A percentile compares a stretch with the other conserved stretches of the same genome.
phyloP scores from a whole-genome alignment of 2,888 invertebrate genomes.

The Drosophila nigricruria region DNA sequence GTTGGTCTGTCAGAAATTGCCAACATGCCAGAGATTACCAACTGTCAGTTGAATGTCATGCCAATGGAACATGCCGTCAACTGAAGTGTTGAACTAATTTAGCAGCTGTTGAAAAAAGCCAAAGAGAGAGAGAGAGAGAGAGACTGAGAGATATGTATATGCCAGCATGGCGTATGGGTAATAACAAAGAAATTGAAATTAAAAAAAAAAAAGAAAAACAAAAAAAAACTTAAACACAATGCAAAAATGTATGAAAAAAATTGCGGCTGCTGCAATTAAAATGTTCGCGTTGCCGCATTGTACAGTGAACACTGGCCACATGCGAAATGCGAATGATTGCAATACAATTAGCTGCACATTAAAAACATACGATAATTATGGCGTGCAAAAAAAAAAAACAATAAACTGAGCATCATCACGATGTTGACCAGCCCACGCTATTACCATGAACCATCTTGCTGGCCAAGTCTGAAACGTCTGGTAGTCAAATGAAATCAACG shows the following conservation, averaged over 20 bases:
- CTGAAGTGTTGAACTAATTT: conserved; percentile 85
- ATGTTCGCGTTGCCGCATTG: conserved; percentile 55
- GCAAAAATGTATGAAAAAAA: conserved; percentile 56
- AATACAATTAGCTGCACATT: conserved; percentile 84
- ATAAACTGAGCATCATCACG: conserved; percentile 35
- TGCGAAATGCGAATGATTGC: conserved; percentile 65
- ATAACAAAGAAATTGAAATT: conserved; percentile 58
- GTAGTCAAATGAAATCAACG: conserved; percentile 78
- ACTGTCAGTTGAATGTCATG: conserved; percentile 85
- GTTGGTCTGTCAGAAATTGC: conserved; percentile 80
- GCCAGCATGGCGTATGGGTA: conserved; percentile 72
- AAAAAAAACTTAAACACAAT: conserved; percentile 53
- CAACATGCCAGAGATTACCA: conserved; percentile 84
- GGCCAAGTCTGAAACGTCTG: conserved; percentile 45
- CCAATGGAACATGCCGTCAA: conserved; percentile 84
- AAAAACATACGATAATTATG: conserved; percentile 82
- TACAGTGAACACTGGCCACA: conserved; percentile 43
- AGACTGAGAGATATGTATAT: not conserved
- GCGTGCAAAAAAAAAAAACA: conserved; percentile 50
- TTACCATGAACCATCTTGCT: conserved; percentile 30
- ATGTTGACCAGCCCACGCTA: conserved; percentile 68
- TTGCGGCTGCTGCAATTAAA: conserved; percentile 75
- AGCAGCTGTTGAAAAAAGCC: conserved; percentile 84
- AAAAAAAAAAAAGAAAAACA: conserved; percentile 39
- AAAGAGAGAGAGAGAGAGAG: conserved; percentile 17